Evolutionary conservation across 2,113 vertebrate species (phyloP), one percentile per base, ranked within the genome.

Genomic region (Istiophorus platypterus): DNA sequence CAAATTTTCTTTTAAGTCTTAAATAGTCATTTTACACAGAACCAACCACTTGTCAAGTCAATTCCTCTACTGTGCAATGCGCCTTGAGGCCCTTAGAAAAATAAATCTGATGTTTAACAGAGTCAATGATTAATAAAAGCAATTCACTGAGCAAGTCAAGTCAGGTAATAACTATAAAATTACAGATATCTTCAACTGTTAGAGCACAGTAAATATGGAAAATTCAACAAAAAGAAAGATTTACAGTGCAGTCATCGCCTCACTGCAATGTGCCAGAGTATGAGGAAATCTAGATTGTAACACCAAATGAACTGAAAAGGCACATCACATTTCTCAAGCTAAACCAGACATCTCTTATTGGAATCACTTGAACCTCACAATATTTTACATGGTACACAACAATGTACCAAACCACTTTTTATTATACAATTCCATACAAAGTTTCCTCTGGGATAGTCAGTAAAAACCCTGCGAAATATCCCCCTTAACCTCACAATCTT

Each of bases 241-340:
- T 57, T 56, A 78, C 80, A 87, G 31, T 61, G 72, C 69, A 64
- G 78, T 7, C 72, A 34, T 62, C 26, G 17, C 31, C 20, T 78
- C 3, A 66, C 79, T 85, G 80, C 77, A 74, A 58, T 73, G 72
- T 75, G 85, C 78, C 68, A 0, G 27, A 68, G 71, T 49, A 42
- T 61, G 20, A 49, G 52, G 27, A 76, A 63, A 58, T 77, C n/a
- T 64, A 65, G 51, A 78, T 18, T 72, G 54, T 26, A 83, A 77
- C 71, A 76, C 82, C 18, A 74, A 82, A 85, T 71, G 31, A 91
- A 89, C 69, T 78, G 57, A 92, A 92, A 93, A 91, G 91, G 92
- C 92, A 93, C 91, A 62, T 86, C 73, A 88, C 87, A 82, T 86
- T 68, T 78, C 64, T 84, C 65, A 73, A 82, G 79, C 64, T 64